Base-by-base conservation (phyloP, 2,113 vertebrate genomes). In the Hucho hucho region DNA sequence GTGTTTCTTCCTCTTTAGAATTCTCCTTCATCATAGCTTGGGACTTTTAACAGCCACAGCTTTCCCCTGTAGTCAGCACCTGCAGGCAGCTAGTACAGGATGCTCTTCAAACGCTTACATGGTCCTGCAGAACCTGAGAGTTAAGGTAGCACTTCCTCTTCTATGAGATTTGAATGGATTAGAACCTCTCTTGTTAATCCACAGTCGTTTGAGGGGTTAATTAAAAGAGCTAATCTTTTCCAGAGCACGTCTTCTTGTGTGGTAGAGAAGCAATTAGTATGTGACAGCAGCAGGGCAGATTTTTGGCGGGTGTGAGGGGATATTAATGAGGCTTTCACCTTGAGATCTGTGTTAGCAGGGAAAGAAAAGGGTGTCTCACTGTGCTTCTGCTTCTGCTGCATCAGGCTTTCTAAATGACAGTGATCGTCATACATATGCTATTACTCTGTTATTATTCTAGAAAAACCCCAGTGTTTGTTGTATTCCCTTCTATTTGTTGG, bases 261-360 rank as follows among this genome's bases (percentile, higher is more conserved):
- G 71, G 49, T 18, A 18, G 74, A 22, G 70, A 79, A 56, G 75
- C 74, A 77, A 64, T 85, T 79, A 72, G 81, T 72, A 56, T 70
- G 20, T 56, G 25, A 29, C 70, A 69, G 79, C 74, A 77, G 76
- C 69, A 67, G 20, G 64, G 74, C 75, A 64, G 76, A 59, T 68
- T 76, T 82, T 70, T 81, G 81, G 81, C 29, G 66, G 32, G 3
- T 28, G 70, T 72, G 77, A 73, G 70, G 20, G 76, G 70, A 76
- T 80, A 83, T 89, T 80, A 87, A 88, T 89, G 83, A 86, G 70
- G 78, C 74, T 80, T 86, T 89, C 83, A 88, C 79, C 83, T 89
- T 86, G 81, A 85, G 75, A 4, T 53, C 49, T 81, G 43, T 77
- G 76, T 75, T 81, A 77, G 29, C 65, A 71, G 16, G 61, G 66